Evolutionary conservation across 1,140 invertebrate species (phyloP).

Genomic region (Achatina immaculata): DNA sequence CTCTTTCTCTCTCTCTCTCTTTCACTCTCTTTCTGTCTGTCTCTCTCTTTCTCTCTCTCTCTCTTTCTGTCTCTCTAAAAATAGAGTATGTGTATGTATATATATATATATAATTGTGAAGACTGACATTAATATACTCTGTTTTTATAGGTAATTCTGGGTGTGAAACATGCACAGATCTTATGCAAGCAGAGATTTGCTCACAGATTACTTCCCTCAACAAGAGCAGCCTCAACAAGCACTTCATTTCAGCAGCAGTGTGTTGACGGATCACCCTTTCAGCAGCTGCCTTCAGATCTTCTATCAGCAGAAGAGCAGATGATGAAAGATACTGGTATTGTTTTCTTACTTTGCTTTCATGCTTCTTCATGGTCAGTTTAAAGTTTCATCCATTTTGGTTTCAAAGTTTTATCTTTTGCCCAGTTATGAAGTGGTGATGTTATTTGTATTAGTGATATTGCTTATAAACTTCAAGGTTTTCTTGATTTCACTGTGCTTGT

Average conservation of each 20-base stretch:
- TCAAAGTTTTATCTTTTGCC: neutral
- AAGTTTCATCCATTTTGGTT: neutral
- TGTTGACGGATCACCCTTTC: neutral
- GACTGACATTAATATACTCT: neutral
- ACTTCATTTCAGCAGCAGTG: neutral
- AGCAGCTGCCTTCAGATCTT: conserved; percentile 43
- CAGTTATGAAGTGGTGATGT: neutral
- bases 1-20: too few species aligned
- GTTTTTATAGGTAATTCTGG: neutral
- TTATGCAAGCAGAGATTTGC: neutral
- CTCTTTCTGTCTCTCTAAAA: too few species aligned
- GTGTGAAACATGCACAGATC: neutral
- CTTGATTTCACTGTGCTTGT: neutral
- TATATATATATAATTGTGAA: neutral
- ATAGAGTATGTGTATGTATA: neutral
- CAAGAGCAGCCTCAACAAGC: neutral
- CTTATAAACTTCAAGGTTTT: neutral
- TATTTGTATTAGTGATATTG: neutral
- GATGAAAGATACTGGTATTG: conserved; percentile 66
- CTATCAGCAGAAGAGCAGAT: conserved; percentile 62
- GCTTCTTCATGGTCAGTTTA: neutral
- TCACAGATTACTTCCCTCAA: too few species aligned
- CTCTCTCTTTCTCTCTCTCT: too few species aligned
- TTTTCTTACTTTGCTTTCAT: neutral
- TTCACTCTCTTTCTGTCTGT: too few species aligned